These are phyloP conservation scores for Lipophrys pholis DNA, from an alignment of 2,113 vertebrate species.

Conservation along the genomic window DNA sequence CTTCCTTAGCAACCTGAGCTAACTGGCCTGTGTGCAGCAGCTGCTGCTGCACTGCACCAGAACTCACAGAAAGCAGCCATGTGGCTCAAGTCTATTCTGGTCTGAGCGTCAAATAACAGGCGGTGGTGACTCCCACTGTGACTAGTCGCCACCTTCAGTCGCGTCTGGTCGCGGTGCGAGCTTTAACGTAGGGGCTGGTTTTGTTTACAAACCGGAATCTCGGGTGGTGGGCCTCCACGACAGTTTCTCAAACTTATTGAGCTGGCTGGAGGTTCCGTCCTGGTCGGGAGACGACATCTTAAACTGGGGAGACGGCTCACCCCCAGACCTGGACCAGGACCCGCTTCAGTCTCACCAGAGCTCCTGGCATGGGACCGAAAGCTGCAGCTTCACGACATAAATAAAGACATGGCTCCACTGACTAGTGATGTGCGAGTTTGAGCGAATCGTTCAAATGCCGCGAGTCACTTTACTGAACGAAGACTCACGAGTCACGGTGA, in stretches of 20 bases:
- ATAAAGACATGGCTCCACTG: conserved; percentile 6
- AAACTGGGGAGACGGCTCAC: background rate
- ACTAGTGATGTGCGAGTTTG: no score
- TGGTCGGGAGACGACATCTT: conserved; percentile 71
- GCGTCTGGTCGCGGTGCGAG: background rate
- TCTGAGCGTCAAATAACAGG: no score
- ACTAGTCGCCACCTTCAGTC: no score
- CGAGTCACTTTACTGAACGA: no score
- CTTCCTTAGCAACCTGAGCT: conserved; percentile 69
- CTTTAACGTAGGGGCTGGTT: background rate
- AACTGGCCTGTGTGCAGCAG: conserved; percentile 23
- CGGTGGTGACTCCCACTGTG: no score
- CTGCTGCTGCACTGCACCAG: background rate
- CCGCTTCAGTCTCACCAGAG: conserved; percentile 4
- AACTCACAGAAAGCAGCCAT: background rate
- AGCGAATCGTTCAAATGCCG: no score
- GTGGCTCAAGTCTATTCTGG: no score
- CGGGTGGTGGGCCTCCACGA: conserved; percentile 85
- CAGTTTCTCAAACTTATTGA: conserved; percentile 89
- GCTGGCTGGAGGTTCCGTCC: conserved; percentile 57
- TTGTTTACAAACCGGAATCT: conserved; percentile 86
- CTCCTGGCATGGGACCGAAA: conserved; percentile 16
- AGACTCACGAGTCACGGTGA: no score
- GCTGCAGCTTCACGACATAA: conserved; percentile 1
- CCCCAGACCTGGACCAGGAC: conserved; percentile 24